phyloP scores from a whole-genome alignment of 2,797 vertebrate species.

The Thripadectes ignobilis region DNA sequence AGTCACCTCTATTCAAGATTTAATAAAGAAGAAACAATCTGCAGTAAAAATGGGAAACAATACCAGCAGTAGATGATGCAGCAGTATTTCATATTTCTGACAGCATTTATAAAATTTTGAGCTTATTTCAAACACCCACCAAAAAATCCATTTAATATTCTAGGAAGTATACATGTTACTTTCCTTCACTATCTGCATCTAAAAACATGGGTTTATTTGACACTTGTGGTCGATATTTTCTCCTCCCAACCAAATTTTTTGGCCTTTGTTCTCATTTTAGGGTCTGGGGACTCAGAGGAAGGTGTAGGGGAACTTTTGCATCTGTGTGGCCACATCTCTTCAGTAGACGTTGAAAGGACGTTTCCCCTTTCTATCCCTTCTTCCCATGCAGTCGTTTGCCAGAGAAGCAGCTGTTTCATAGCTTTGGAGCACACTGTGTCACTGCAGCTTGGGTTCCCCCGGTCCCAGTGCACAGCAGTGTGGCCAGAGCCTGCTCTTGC shows the following conservation, averaged over 20 bases:
- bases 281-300: neutral
- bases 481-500: neutral
- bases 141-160: neutral
- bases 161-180: neutral
- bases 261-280: neutral
- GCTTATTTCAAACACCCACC: neutral
- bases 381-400: neutral
- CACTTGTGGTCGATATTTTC: neutral
- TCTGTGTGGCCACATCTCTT: neutral
- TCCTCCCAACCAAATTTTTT: neutral
- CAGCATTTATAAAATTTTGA: neutral
- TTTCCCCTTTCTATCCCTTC: neutral
- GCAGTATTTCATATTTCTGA: neutral
- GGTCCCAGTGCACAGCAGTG: neutral
- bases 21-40: neutral
- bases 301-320: too few species aligned
- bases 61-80: neutral
- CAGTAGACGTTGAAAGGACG: neutral
- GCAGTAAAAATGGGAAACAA: neutral
- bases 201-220: rapidly evolving
- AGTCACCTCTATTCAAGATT: neutral
- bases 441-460: neutral
- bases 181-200: neutral
- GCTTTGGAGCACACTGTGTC: neutral
- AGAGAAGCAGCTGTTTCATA: neutral